Base-by-base conservation (phyloP, 2,797 vertebrate genomes). In the Alouatta caraya region DNA sequence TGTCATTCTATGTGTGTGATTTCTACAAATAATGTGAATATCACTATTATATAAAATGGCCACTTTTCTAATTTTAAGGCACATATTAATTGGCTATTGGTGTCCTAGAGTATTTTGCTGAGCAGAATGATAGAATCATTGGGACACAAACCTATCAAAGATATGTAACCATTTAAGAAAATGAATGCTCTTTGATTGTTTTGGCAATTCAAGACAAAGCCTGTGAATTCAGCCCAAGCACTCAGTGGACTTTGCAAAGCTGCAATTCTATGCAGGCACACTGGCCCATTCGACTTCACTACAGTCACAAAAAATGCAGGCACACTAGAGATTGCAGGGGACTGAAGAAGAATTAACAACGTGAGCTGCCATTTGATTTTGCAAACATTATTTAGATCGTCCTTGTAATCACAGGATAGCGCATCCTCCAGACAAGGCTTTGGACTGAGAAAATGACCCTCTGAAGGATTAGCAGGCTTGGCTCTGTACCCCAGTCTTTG, bases 1-100 rank as follows among this genome's bases (percentile, higher is more conserved):
- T 91, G 30, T 42, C 19, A 1, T 95, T 95, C 80, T 96, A 17
- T 57, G 52, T 50, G 12, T 59, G 17, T 78, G 75, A 94, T 95
- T 96, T 97, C 80, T 93, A 94, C 86, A 94, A 95, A 96, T 48
- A 59, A 80, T 14, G 1, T 94, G 89, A 94, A 92, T 95, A 79
- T 97, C 72, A 78, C 87, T 90, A 70, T 90, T 78, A 88, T 79
- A 83, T 78, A 57, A 97, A 97, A 95, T 70, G 52, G 64, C 84
- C 91, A 78, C 57, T 94, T 96, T 91, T 91, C 80, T 88, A 82
- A 95, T 98, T 92, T 94, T 91, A 97, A 96, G 61, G 64, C 76
- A 94, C 30, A 95, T 97, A 97, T 94, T 97, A 97, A 98, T 97
- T 95, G 87, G 64, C 64, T 75, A 28, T 94, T 90, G 61, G 85